Evolutionary conservation across 2,113 vertebrate genomes (phyloP).

Genomic region (Pseudonaja textilis): DNA sequence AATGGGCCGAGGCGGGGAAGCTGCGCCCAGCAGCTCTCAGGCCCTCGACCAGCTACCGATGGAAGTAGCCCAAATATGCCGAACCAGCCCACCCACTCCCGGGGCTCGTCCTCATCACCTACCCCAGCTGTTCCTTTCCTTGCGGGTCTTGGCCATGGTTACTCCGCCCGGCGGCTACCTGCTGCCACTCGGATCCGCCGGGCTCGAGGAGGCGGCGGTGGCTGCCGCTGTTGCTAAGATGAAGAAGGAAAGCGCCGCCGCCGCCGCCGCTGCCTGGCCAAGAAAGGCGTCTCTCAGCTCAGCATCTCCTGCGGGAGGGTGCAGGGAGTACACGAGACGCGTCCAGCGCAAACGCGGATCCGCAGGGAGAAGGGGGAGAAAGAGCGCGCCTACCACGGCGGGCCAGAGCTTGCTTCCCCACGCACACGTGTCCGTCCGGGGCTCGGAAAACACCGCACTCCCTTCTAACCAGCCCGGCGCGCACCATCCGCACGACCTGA

Average conservation of each 20-base stretch:
- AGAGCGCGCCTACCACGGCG: slow-evolving; percentile 7
- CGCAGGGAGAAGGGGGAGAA: too few relatives aligned
- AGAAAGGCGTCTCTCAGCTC: slow-evolving; percentile 60
- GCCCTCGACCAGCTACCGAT: background rate
- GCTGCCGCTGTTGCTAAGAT: background rate
- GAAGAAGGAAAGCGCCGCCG: background rate
- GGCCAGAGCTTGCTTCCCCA: background rate
- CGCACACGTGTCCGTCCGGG: background rate
- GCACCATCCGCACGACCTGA: background rate
- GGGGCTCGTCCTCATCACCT: slow-evolving; percentile 61
- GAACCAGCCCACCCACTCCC: background rate
- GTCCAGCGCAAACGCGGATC: slow-evolving; percentile 16
- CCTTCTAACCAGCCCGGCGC: background rate
- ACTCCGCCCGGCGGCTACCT: slow-evolving; percentile 10
- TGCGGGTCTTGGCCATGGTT: slow-evolving; percentile 81
- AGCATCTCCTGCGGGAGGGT: background rate
- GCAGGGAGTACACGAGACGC: background rate
- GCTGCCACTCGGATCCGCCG: background rate
- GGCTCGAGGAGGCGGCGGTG: background rate
- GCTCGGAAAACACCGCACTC: background rate
- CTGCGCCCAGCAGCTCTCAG: background rate
- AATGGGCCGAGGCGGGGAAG: background rate
- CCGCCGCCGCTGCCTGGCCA: slow-evolving; percentile 23
- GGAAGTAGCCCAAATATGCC: background rate
- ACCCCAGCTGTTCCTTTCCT: slow-evolving; percentile 93